Evolutionary conservation across 2,888 invertebrate species (phyloP), one percentile per base, ranked within the genome.

Genomic region (Troides helena): DNA sequence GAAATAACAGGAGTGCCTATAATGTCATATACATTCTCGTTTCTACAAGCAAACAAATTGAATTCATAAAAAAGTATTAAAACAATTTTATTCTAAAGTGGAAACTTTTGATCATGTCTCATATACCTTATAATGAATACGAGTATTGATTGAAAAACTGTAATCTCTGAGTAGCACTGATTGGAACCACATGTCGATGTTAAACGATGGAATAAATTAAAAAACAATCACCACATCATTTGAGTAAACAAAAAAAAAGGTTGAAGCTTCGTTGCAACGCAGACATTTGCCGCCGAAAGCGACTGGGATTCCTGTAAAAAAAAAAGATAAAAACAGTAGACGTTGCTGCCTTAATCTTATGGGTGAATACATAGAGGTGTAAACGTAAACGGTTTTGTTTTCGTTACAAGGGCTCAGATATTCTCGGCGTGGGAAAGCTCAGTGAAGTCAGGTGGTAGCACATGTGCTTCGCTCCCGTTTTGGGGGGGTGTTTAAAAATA

Each of bases 181-280:
- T 92, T 92, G 90, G 87, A 92, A 90, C 88, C 92, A 92, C 85
- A 92, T 92, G 92, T 90, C 90, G 85, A 81, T 82, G 85, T 76
- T 77, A 84, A 88, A 83, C 85, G 85, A 86, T 83, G 85, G 85
- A 89, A 91, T 89, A 91, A 91, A 91, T 90, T 91, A 90, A 92
- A 91, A 92, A 92, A 92, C 91, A 90, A 92, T 91, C 89, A 90
- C 88, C 87, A 89, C 87, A 86, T 89, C 89, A 88, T 92, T 92
- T 91, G 84, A 87, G 89, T 87, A 87, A 90, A 89, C 88, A 89
- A 82, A 90, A 90, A 21, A 90, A 91, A 85, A 78, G 77, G 77
- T 87, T 85, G 79, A 86, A 86, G 88, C 86, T 84, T 86, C 87
- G 75, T 80, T 86, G 85, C 84, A 75, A 80, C 81, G 81, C 84